Conservation (phyloP, 1,140 invertebrate genomes). For the Magallana angulata region DNA sequence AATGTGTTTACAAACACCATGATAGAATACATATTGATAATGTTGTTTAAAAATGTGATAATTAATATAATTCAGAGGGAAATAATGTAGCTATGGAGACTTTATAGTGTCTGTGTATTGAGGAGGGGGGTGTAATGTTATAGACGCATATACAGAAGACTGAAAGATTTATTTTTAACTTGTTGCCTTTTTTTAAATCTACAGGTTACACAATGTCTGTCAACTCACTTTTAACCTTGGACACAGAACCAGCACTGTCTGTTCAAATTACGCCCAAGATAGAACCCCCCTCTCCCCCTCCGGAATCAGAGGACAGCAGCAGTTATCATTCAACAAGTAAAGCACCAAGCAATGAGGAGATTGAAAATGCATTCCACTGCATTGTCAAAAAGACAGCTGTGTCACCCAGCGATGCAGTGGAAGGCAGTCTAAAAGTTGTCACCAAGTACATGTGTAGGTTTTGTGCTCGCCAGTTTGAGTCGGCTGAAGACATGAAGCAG, state of each 20-base stretch:
- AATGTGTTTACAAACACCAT: not conserved
- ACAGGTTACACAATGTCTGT: not conserved
- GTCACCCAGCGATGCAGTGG: not conserved
- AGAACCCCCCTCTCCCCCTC: not conserved
- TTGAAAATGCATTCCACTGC: slow-evolving; percentile 21
- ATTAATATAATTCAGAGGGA: too few relatives aligned
- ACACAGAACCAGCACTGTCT: not conserved
- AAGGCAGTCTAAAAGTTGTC: slow-evolving; percentile 38
- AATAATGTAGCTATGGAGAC: too few relatives aligned
- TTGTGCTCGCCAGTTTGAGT: slow-evolving; percentile 72
- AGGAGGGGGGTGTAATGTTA: too few relatives aligned
- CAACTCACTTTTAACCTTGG: not conserved
- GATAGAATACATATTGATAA: not conserved
- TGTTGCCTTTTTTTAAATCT: not conserved
- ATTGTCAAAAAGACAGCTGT: not conserved
- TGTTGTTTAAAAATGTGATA: too few relatives aligned
- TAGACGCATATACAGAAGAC: not conserved
- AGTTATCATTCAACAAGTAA: not conserved
- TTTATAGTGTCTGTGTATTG: too few relatives aligned
- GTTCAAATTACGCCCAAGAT: slow-evolving; percentile 16
- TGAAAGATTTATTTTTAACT: not conserved
- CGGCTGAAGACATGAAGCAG: slow-evolving; percentile 68
- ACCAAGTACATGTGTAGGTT: slow-evolving; percentile 72
- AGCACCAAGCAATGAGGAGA: not conserved
- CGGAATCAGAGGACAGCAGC: not conserved